A percentile compares a stretch with the other conserved stretches of the same genome.
Conservation (phyloP, 2,113 vertebrate genomes). For the Halcyon senegalensis region DNA sequence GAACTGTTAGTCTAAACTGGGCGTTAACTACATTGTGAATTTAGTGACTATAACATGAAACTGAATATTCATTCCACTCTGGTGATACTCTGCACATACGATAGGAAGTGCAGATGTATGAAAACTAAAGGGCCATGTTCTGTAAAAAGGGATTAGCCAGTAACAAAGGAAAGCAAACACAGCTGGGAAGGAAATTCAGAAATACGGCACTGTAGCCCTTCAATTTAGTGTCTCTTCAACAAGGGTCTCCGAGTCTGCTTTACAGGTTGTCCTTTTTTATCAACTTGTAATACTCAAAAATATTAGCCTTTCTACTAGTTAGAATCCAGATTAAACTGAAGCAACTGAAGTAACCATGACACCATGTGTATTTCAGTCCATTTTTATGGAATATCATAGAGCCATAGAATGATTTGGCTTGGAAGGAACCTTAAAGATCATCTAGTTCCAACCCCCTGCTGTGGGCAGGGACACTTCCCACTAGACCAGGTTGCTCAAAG, state of each 20-base stretch:
- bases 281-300: neutral
- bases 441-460: no score
- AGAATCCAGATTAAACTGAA: neutral
- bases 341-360: neutral
- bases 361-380: neutral
- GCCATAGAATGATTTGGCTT: no score
- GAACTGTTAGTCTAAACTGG: slow-evolving; percentile 73
- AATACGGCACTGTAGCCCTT: neutral
- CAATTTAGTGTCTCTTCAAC: neutral
- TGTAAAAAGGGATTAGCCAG: neutral
- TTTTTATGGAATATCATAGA: neutral
- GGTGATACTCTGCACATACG: neutral
- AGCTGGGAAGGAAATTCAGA: neutral
- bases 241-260: neutral
- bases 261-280: neutral
- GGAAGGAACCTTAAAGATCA: no score
- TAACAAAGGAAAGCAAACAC: neutral
- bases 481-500: no score
- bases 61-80: neutral
- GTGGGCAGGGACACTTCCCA: no score
- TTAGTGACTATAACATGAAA: neutral
- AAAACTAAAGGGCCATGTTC: neutral
- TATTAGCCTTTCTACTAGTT: neutral
- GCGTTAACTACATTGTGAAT: neutral
- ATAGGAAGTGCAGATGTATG: neutral